Evolutionary conservation across 2,888 invertebrate species (phyloP), one percentile per base, ranked within the genome.

Genomic region (Trichogramma evanescens): DNA sequence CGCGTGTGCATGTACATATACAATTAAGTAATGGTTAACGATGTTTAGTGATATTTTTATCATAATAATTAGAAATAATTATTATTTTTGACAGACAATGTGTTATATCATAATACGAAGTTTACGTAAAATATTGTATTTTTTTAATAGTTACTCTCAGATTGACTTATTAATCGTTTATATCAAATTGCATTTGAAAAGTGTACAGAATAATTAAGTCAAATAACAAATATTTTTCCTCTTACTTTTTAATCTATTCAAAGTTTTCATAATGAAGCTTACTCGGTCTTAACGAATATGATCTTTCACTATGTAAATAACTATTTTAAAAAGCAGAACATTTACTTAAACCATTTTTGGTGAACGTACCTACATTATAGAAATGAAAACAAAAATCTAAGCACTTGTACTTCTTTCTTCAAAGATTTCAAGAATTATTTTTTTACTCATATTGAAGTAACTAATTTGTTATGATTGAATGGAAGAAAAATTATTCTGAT

Each of bases 21-120:
- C 40, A 54, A 59, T 54, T 61, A 63, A 61, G 51, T 56, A 63
- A 61, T 54, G 61, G 61, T 61, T 59, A 61, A 58, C 58, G 61
- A 54, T 61, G 63, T 59, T 58, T 61, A 63, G 58, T 63, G 54
- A 61, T 63, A 58, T 59, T 63, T 57, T 63, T 39, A 59, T 56
- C 49, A 41, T 49, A 44, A 43, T 58, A n/a, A 52, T 50, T 48
- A 53, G 43, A 7, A 54, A 45, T 44, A 53, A 54, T 55, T 39
- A n/a, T 55, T 50, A 49, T 26, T 26, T 26, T 26, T 56, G 56
- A 13, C 54, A 59, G 46, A 59, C 5, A 53, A 54, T 54, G 49
- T 38, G 43, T 59, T 56, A 62, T 54, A 10, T 51, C 26, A 58
- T 54, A 50, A 52, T 60, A 63, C 52, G 50, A 60, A 63, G 56